A percentile compares a stretch with the other conserved stretches of the same genome.
phyloP scores from a whole-genome alignment of 2,888 invertebrate species.

The Ormyrus pomaceus region DNA sequence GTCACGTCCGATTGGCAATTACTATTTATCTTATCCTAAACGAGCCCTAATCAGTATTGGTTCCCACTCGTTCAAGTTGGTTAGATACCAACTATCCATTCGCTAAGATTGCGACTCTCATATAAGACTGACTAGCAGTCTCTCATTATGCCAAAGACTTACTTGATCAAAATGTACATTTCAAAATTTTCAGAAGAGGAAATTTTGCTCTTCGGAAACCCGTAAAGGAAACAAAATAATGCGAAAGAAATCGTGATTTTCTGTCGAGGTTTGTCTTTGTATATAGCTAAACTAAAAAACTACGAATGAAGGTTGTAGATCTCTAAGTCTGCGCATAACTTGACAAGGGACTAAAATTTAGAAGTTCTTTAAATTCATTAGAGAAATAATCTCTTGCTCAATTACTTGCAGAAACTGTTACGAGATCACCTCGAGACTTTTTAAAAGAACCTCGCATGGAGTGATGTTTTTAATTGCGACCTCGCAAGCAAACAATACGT shows the following conservation, averaged over 20 bases:
- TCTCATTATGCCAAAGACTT: constrained; percentile 70
- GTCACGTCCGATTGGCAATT: neutral
- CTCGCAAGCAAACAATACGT: constrained; percentile 44
- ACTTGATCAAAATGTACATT: constrained; percentile 76
- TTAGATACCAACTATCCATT: constrained; percentile 24
- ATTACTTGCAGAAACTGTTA: no score
- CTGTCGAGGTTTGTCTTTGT: constrained; percentile 12
- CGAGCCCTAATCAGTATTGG: constrained; percentile 36
- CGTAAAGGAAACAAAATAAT: constrained; percentile 31
- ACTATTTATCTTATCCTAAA: constrained; percentile 15
- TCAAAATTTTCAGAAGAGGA: constrained; percentile 54
- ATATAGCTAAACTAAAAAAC: neutral
- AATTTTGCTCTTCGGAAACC: constrained; percentile 14
- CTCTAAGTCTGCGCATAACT: constrained; percentile 23
- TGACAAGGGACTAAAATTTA: constrained; percentile 7
- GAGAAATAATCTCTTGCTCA: no score
- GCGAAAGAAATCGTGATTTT: constrained; percentile 30
- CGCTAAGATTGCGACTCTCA: neutral
- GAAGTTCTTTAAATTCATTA: no score
- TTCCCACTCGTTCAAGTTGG: constrained; percentile 37
- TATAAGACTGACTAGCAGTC: constrained; percentile 4
- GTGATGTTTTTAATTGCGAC: constrained; percentile 39
- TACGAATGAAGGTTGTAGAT: constrained; percentile 30
- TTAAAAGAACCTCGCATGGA: constrained; percentile 7
- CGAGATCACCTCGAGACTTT: no score